phyloP scores from a whole-genome alignment of 2,797 vertebrate genomes.

The Betta splendens region DNA sequence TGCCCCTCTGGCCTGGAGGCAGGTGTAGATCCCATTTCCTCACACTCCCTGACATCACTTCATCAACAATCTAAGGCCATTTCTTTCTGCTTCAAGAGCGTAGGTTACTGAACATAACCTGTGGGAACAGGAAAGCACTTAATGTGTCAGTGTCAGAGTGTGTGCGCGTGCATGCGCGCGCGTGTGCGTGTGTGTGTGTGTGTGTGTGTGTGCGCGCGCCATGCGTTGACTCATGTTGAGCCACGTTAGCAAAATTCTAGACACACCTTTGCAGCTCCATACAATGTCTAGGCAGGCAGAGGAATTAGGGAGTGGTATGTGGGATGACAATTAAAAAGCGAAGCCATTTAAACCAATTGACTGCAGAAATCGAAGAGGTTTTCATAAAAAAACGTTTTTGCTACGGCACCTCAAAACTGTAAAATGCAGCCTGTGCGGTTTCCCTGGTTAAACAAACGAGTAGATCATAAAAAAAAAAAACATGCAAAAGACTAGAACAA shows the following conservation, averaged over 20 bases:
- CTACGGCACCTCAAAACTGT: background rate
- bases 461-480: background rate
- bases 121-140: conserved; percentile 64
- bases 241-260: conserved; percentile 66
- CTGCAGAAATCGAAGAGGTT: background rate
- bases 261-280: conserved; percentile 72
- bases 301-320: conserved; percentile 79
- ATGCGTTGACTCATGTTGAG: conserved; percentile 59
- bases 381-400: background rate
- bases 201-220: conserved; percentile 14
- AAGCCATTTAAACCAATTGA: conserved; percentile 16
- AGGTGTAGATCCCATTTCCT: conserved; percentile 17
- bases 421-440: background rate
- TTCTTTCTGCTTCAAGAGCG: conserved; percentile 4
- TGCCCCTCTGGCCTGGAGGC: conserved; percentile 17
- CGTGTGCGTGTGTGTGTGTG: conserved; percentile 48
- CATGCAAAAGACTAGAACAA: background rate
- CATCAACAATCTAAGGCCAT: conserved; percentile 28
- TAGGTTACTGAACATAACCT: conserved; percentile 34
- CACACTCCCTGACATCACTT: conserved; percentile 42
- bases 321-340: conserved; percentile 43
- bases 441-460: conserved; percentile 3
- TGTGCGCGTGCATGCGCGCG: conserved; percentile 9
- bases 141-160: conserved; percentile 48
- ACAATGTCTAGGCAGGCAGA: conserved; percentile 76